phyloP scores from a whole-genome alignment of 2,113 vertebrate species.

The Eonycteris spelaea region DNA sequence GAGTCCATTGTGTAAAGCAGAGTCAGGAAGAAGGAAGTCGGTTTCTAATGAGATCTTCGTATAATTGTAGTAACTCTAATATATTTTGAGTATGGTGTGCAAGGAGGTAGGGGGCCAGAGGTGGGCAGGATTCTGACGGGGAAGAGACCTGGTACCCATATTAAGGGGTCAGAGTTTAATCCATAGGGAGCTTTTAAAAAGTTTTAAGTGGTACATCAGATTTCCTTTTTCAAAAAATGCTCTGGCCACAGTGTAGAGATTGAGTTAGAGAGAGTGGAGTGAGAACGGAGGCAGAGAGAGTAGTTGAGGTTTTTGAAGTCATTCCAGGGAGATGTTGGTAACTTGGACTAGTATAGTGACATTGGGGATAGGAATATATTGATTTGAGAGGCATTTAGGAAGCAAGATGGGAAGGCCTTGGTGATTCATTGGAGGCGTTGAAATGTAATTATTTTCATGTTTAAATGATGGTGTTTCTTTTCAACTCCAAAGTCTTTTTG shows the following conservation, averaged over 20 bases:
- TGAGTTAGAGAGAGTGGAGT: background rate
- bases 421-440: background rate
- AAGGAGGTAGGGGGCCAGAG: background rate
- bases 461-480: background rate
- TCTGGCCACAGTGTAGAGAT: background rate
- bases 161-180: background rate
- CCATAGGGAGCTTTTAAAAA: background rate
- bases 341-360: background rate
- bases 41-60: background rate
- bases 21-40: background rate
- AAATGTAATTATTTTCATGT: background rate
- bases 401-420: background rate
- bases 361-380: background rate
- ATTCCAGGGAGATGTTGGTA: background rate
- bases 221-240: background rate
- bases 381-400: background rate
- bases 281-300: background rate
- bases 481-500: background rate
- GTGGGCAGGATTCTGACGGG: background rate
- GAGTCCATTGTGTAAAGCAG: background rate
- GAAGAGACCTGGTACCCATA: background rate
- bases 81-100: background rate
- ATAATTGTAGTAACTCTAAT: background rate
- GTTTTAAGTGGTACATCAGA: background rate
- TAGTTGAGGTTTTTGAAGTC: background rate